Percentiles rank a stretch among this genome's conserved stretches.
phyloP scores from a whole-genome alignment of 1,140 invertebrate species.

The Coboldia fuscipes region DNA sequence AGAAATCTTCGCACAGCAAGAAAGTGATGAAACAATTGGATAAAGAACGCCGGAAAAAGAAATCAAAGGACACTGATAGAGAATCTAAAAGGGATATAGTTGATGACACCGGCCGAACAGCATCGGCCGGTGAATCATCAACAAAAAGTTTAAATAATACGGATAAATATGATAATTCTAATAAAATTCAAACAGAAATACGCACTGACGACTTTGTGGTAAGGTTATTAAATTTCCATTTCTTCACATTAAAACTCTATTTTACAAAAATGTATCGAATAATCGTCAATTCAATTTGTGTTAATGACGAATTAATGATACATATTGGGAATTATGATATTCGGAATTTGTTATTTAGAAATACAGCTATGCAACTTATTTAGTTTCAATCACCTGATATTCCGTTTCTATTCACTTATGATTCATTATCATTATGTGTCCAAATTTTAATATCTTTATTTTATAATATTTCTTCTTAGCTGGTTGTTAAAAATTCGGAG shows the following conservation, averaged over 20 bases:
- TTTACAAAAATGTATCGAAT: no score
- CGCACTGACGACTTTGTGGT: constrained; percentile 24
- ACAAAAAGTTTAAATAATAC: no score
- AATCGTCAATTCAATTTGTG: no score
- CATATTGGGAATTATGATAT: no score
- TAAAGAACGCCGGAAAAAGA: constrained; percentile 49
- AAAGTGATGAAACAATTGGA: constrained; percentile 70
- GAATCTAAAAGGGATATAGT: no score
- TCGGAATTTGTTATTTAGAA: no score
- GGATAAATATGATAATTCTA: constrained; percentile 22
- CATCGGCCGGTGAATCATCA: background rate
- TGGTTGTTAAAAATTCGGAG: constrained; percentile 31
- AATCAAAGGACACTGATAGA: constrained; percentile 26
- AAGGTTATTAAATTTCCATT: constrained; percentile 24
- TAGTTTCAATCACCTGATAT: background rate
- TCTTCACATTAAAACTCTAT: no score
- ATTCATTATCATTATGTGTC: constrained; percentile 5
- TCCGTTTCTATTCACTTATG: background rate
- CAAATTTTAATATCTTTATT: constrained; percentile 4
- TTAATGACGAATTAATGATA: no score
- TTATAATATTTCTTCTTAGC: constrained; percentile 13
- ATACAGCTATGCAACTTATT: no score
- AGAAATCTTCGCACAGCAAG: constrained; percentile 84
- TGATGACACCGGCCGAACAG: background rate
- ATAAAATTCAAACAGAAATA: constrained; percentile 23